Conservation (phyloP, 2,113 vertebrate species). For the Propithecus coquereli region DNA sequence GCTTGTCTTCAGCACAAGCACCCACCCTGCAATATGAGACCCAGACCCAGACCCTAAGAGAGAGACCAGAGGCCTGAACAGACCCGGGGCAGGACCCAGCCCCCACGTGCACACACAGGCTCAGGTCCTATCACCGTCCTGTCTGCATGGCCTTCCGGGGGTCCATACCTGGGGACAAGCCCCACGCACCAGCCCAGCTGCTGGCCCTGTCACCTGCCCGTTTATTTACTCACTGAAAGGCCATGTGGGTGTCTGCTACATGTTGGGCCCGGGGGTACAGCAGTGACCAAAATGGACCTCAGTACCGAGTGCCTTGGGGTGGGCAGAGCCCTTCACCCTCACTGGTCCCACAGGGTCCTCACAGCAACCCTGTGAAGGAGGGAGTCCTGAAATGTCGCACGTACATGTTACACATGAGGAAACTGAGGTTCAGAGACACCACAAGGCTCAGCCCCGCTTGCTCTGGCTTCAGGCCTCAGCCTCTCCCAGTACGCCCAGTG, state of each 20-base stretch:
- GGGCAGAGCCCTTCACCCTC: not conserved
- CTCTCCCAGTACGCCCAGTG: not conserved
- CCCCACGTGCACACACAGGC: not conserved
- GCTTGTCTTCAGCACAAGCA: not conserved
- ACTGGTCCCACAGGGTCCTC: not conserved
- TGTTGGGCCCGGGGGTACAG: not conserved
- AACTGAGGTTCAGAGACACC: not conserved
- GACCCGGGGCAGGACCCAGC: not conserved
- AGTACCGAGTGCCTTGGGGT: not conserved
- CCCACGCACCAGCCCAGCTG: not conserved
- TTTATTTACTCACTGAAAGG: not conserved
- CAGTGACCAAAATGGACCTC: not conserved
- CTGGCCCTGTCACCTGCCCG: accelerated
- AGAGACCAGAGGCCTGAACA: not conserved
- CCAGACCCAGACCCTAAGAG: not conserved
- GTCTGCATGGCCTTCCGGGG: not conserved
- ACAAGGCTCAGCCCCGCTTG: not conserved
- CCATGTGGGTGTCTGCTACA: not conserved
- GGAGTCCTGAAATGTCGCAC: not conserved
- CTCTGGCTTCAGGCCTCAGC: not conserved
- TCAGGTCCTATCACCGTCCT: not conserved
- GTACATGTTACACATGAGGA: not conserved
- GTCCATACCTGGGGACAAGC: not conserved
- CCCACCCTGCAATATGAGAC: not conserved
- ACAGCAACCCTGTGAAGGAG: not conserved